These are phyloP conservation scores for Drosophila prolongata DNA, from an alignment of 2,888 invertebrate genomes.

Conservation along the genomic window DNA sequence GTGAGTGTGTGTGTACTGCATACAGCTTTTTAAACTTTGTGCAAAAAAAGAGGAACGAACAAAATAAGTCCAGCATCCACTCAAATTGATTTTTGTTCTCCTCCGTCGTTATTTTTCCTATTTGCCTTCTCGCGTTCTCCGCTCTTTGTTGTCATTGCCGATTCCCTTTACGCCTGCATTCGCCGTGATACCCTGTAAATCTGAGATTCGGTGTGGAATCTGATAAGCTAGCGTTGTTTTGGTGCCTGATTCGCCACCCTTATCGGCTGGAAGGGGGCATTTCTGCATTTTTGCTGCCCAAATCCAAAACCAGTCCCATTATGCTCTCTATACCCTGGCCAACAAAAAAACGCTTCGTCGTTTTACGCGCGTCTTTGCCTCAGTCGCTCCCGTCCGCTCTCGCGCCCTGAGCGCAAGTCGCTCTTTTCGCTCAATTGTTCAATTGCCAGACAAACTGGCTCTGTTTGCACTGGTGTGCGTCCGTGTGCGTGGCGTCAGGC, in stretches of 20 bases:
- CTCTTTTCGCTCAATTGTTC: slow-evolving; percentile 66
- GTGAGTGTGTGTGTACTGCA: slow-evolving; percentile 48
- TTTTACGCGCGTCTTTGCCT: slow-evolving; percentile 70
- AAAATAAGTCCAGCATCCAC: slow-evolving; percentile 51
- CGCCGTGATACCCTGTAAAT: slow-evolving; percentile 31
- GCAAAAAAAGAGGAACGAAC: slow-evolving; percentile 33
- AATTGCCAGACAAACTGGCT: slow-evolving; percentile 51
- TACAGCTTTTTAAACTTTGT: slow-evolving; percentile 68
- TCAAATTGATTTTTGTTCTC: slow-evolving; percentile 74
- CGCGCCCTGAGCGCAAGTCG: slow-evolving; percentile 71
- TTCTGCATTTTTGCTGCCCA: slow-evolving; percentile 12
- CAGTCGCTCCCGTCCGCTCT: slow-evolving; percentile 22
- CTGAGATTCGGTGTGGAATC: neutral
- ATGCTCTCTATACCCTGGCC: slow-evolving; percentile 39
- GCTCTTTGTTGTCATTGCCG: slow-evolving; percentile 73
- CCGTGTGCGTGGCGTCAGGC: slow-evolving; percentile 35
- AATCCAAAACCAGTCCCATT: slow-evolving; percentile 22
- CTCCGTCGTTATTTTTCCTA: slow-evolving; percentile 65
- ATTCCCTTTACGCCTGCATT: slow-evolving; percentile 77
- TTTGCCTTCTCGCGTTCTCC: slow-evolving; percentile 74
- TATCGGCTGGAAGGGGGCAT: neutral
- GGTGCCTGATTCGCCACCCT: slow-evolving; percentile 5
- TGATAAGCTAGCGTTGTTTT: slow-evolving; percentile 5
- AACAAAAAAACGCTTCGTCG: slow-evolving; percentile 49
- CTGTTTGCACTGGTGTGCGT: slow-evolving; percentile 33